phyloP scores from a whole-genome alignment of 2,113 vertebrate species.

The Hippocampus barbouri region DNA sequence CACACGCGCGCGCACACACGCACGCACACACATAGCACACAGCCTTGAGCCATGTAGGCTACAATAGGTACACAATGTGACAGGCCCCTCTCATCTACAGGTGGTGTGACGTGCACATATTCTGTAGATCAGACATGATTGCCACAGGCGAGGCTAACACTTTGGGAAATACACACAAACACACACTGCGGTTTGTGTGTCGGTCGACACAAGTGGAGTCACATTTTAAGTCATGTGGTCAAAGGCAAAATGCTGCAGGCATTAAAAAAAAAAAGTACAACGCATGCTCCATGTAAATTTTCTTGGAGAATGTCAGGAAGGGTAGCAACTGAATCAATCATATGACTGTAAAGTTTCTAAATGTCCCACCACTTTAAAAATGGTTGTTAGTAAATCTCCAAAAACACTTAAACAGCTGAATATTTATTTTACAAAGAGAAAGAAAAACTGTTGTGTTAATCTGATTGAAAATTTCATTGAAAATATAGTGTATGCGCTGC shows the following conservation, averaged over 20 bases:
- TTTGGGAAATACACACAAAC: conserved; percentile 1
- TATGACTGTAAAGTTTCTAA: conserved; percentile 25
- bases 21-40: background rate
- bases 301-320: conserved; percentile 16
- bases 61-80: conserved; percentile 38
- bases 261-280: background rate
- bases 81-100: conserved; percentile 40
- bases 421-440: background rate
- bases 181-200: conserved; percentile 1
- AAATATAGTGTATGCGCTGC: background rate
- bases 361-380: conserved; percentile 1
- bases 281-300: conserved; percentile 34
- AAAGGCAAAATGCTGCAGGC: conserved; percentile 23
- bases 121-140: conserved; percentile 32
- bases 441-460: background rate
- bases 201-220: conserved; percentile 15
- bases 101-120: conserved; percentile 48
- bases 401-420: conserved; percentile 5
- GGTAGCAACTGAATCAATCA: conserved; percentile 36
- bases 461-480: background rate
- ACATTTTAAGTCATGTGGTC: conserved; percentile 24
- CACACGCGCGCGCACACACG: background rate
- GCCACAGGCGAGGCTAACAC: conserved; percentile 38
- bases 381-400: conserved; percentile 19
- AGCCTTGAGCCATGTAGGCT: conserved; percentile 42